Evolutionary conservation across 2,797 vertebrate species (phyloP).

Genomic region (Crypturellus tataupa): DNA sequence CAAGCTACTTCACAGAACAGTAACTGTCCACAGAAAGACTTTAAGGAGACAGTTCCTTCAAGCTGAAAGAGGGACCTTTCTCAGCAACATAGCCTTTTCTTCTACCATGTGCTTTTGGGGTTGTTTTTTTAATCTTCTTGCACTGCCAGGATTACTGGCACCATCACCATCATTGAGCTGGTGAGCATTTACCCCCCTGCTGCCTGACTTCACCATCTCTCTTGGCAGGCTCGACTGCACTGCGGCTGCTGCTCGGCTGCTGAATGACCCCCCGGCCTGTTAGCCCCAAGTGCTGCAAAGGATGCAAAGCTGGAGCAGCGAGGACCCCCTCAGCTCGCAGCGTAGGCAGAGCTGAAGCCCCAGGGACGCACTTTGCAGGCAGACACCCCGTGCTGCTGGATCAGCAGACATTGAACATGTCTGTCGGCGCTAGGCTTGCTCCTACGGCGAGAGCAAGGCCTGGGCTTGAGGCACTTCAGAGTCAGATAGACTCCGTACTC

Average conservation of each 20-base stretch:
- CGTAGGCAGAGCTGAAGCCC: not conserved
- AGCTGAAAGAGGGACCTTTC: not conserved
- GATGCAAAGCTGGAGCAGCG: not conserved
- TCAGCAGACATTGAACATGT: not conserved
- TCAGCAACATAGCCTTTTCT: not conserved
- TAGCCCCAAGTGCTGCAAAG: not conserved
- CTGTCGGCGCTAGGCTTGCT: not conserved
- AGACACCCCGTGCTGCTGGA: not conserved
- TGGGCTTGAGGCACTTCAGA: not conserved
- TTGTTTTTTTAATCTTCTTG: not conserved
- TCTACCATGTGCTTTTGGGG: not conserved
- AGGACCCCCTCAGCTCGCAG: not conserved
- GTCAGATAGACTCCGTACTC: not conserved
- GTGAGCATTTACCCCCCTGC: not conserved
- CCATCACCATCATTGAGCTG: not conserved
- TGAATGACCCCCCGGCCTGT: not conserved
- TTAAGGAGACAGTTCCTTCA: not conserved
- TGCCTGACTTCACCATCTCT: not conserved
- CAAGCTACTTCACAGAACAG: not conserved
- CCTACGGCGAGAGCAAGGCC: not conserved
- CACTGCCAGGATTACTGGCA: not conserved
- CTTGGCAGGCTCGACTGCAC: not conserved
- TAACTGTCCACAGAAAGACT: not conserved
- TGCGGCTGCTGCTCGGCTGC: not conserved
- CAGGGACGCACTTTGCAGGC: not conserved